These are phyloP conservation scores for Lasioglossum zephyrum DNA, from an alignment of 2,888 invertebrate species.

Conservation along the genomic window DNA sequence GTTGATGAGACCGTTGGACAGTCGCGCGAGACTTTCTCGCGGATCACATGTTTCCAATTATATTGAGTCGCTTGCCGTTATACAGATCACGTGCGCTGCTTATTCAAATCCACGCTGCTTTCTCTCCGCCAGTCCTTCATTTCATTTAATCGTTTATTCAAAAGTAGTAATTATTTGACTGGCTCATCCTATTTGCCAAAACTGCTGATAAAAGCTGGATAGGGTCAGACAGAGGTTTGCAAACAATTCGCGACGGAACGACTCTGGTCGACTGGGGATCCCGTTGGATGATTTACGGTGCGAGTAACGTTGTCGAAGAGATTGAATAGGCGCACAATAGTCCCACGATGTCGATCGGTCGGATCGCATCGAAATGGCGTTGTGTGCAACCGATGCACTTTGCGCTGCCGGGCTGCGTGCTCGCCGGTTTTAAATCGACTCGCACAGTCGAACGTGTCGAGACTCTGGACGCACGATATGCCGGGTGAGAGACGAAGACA, in stretches of 20 bases:
- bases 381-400: conserved; percentile 67
- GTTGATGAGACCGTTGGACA: background rate
- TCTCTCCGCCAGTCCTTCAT: background rate
- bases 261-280: background rate
- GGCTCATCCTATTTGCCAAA: background rate
- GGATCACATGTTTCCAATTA: background rate
- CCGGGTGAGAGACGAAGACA: conserved; percentile 25
- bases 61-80: background rate
- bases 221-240: background rate
- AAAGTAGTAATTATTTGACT: background rate
- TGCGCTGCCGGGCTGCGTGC: conserved; percentile 56
- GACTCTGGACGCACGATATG: conserved; percentile 45
- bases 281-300: background rate
- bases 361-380: conserved; percentile 49
- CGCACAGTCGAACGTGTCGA: background rate
- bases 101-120: background rate
- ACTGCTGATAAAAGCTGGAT: background rate
- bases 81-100: no score
- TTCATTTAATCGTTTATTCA: background rate
- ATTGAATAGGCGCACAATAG: background rate
- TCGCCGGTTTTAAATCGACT: conserved; percentile 9
- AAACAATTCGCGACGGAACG: background rate
- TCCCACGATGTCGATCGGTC: background rate
- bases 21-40: background rate
- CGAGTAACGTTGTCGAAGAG: background rate